A percentile compares a stretch with the other conserved stretches of the same genome.
phyloP scores from a whole-genome alignment of 2,888 invertebrate species.

The Conus canariensis region DNA sequence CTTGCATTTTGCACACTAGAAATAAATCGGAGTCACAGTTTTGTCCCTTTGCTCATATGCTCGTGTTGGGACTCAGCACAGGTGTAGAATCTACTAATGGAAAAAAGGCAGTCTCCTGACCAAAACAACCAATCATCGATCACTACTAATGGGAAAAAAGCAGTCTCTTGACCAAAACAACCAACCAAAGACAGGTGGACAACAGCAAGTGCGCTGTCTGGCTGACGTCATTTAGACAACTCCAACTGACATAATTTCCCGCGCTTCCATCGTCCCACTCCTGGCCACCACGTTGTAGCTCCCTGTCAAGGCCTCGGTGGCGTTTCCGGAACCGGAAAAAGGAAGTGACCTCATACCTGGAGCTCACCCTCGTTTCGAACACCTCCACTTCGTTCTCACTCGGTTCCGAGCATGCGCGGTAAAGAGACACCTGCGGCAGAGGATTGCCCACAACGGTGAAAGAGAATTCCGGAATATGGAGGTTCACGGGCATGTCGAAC shows the following conservation, averaged over 20 bases:
- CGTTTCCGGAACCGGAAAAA: not conserved
- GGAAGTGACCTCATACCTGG: not conserved
- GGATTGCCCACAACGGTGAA: not conserved
- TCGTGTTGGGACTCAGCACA: too few relatives aligned
- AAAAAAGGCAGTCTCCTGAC: too few relatives aligned
- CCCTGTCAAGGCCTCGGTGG: not conserved
- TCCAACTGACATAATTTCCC: not conserved
- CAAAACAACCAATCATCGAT: too few relatives aligned
- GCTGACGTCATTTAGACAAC: not conserved
- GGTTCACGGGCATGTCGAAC: not conserved
- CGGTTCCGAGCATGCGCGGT: not conserved
- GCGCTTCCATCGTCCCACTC: not conserved
- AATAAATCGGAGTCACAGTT: too few relatives aligned
- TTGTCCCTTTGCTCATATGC: too few relatives aligned
- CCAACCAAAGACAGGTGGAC: not conserved
- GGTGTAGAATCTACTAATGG: too few relatives aligned
- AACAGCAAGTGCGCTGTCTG: not conserved
- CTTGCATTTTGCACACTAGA: too few relatives aligned
- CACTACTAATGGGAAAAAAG: not conserved
- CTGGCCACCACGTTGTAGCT: not conserved
- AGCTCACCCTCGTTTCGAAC: not conserved
- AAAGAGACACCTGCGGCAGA: not conserved
- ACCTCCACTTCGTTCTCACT: not conserved
- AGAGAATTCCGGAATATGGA: not conserved
- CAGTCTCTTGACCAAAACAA: not conserved